phyloP scores from a whole-genome alignment of 2,797 vertebrate genomes.

The Sebastes matsubarae region DNA sequence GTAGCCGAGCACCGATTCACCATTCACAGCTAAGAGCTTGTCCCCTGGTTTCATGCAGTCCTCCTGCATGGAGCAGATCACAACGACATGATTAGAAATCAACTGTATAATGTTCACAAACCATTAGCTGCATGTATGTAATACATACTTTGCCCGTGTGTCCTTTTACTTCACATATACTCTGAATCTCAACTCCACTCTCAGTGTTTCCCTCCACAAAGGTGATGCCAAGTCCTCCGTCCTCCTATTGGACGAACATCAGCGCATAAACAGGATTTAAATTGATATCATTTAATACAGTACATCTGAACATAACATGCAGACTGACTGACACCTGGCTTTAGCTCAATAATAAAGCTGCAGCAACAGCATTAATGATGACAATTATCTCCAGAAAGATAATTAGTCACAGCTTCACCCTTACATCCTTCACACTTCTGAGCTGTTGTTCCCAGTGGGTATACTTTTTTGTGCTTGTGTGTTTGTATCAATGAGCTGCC shows the following conservation, averaged over 20 bases:
- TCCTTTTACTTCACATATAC: slow-evolving; percentile 83
- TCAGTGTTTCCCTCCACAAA: slow-evolving; percentile 85
- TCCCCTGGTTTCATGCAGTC: slow-evolving; percentile 86
- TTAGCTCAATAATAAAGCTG: not conserved
- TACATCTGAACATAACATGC: not conserved
- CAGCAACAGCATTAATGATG: not conserved
- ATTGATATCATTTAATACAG: not conserved
- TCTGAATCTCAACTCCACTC: slow-evolving; percentile 84
- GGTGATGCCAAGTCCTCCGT: slow-evolving; percentile 86
- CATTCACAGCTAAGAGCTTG: slow-evolving; percentile 86
- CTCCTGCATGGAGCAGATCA: slow-evolving; percentile 80
- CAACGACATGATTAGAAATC: not conserved
- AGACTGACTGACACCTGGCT: not conserved
- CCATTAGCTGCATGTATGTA: not conserved
- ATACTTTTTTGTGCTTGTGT: slow-evolving; percentile 2
- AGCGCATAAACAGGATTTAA: not conserved
- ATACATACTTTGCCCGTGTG: slow-evolving; percentile 81
- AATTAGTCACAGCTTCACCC: slow-evolving; percentile 15
- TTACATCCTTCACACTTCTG: slow-evolving; percentile 8
- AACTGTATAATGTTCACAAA: not conserved
- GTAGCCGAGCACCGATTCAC: slow-evolving; percentile 86
- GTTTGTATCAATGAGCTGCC: slow-evolving; percentile 12
- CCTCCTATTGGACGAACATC: slow-evolving; percentile 80
- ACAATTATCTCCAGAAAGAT: slow-evolving; percentile 7
- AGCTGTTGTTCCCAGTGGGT: not conserved